Percentiles rank a stretch among this genome's conserved stretches.
These are phyloP conservation scores for Megamerina dolium DNA, from an alignment of 2,888 invertebrate species.

Conservation along the genomic window DNA sequence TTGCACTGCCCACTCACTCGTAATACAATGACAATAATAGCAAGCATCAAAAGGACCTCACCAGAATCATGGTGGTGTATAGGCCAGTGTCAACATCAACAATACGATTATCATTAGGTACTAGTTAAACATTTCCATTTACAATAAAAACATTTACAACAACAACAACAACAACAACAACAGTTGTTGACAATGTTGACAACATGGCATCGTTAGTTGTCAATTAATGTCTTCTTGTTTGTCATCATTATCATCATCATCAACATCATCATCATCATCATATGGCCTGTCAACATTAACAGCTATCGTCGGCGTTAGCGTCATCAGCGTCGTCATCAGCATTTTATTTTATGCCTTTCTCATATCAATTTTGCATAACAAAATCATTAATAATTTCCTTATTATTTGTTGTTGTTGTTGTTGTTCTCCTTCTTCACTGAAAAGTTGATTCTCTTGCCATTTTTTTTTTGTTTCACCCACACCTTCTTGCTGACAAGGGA, in stretches of 20 bases:
- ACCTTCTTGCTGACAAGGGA: no score
- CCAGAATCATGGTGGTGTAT: no score
- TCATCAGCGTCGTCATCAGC: not conserved
- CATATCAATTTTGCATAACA: slow-evolving; percentile 22
- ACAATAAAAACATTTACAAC: no score
- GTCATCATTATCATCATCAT: slow-evolving; percentile 21
- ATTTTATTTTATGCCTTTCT: slow-evolving; percentile 10
- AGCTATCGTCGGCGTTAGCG: slow-evolving; percentile 8
- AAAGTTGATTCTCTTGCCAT: no score
- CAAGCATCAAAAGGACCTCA: no score
- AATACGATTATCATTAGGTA: no score
- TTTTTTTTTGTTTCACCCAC: no score
- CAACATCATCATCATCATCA: slow-evolving; percentile 11
- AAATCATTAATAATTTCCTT: slow-evolving; percentile 19
- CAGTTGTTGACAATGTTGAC: not conserved
- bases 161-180: no score
- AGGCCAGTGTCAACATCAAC: no score
- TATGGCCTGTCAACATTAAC: slow-evolving; percentile 5
- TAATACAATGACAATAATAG: no score
- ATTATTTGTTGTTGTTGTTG: not conserved
- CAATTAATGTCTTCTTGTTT: slow-evolving; percentile 29
- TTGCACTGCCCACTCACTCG: no score
- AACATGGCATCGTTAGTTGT: slow-evolving; percentile 23
- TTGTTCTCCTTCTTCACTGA: not conserved
- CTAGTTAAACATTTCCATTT: no score